phyloP scores from a whole-genome alignment of 2,113 vertebrate species.

The Bettongia penicillata region DNA sequence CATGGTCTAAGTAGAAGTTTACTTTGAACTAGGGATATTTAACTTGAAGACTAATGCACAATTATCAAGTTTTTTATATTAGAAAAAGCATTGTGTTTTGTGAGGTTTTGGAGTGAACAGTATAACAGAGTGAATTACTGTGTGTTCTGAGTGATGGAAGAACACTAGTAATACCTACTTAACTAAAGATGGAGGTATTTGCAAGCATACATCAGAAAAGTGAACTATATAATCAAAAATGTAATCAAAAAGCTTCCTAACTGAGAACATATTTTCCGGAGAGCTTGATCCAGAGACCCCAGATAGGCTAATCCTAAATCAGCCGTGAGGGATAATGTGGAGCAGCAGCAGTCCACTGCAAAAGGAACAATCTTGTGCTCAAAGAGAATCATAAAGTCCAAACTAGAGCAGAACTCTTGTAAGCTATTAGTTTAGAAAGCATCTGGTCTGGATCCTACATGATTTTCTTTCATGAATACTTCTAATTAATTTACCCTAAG shows the following conservation, averaged over 20 bases:
- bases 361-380: neutral
- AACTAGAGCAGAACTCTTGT: neutral
- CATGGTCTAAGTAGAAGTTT: neutral
- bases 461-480: neutral
- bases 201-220: neutral
- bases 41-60: neutral
- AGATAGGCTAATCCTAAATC: neutral
- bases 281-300: no score
- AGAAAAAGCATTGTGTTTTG: neutral
- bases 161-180: neutral
- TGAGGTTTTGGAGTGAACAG: neutral
- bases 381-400: neutral
- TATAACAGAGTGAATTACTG: neutral
- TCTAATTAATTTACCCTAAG: neutral
- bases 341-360: neutral
- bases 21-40: neutral
- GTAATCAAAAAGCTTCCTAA: no score
- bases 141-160: neutral
- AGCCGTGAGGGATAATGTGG: neutral
- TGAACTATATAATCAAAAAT: no score
- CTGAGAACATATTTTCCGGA: neutral
- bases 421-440: no score
- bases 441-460: neutral
- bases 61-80: neutral
- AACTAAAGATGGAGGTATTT: neutral